Evolutionary conservation across 2,113 vertebrate species (phyloP), one percentile per base, ranked within the genome.

Genomic region (Pagrus major): DNA sequence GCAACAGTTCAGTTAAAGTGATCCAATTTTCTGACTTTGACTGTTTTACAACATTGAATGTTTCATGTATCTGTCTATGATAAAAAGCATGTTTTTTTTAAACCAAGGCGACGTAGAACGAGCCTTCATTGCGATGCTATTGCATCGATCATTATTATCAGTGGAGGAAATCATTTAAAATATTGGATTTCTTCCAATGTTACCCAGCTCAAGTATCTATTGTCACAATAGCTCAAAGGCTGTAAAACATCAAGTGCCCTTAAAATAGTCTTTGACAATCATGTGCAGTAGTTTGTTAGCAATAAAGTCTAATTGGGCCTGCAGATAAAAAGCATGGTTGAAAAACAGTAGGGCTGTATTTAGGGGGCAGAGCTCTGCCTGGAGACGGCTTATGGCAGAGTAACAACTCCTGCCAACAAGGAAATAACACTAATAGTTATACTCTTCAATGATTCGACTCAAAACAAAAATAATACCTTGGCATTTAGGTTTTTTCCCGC

Each of bases 371-470:
- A 75, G 6, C 10, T 54, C 86, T 79, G 63, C 81, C 76, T 52
- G 37, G 79, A 56, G 60, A 89, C 68, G 78, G 80, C 15, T 76
- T 71, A 80, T 35, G 49, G 5, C 52, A 63, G 6, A 51, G 10
- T 25, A 37, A 64, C 31, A 41, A 37, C 16, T 39, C 1, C 15
- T 27, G 11, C 21, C 49, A 80, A 47, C 1, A 29, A 83, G 58
- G n/a, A 88, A 86, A 73, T 76, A 65, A 35, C 52, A 42, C 31
- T 3, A 31, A 29, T 16, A 23, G 18, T 15, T 20, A 16, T 15
- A 11, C 9, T 31, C 31, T 15, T 39, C n/a, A 10, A 18, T n/a
- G 16, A 47, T 14, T 27, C 0, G 10, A 9, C 2, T 63, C 23
- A 25, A 46, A 58, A 51, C 9, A 2, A 59, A 54, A 54, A 12